Evolutionary conservation across 2,113 vertebrate species (phyloP), one percentile per base, ranked within the genome.

Genomic region (Ondatra zibethicus): DNA sequence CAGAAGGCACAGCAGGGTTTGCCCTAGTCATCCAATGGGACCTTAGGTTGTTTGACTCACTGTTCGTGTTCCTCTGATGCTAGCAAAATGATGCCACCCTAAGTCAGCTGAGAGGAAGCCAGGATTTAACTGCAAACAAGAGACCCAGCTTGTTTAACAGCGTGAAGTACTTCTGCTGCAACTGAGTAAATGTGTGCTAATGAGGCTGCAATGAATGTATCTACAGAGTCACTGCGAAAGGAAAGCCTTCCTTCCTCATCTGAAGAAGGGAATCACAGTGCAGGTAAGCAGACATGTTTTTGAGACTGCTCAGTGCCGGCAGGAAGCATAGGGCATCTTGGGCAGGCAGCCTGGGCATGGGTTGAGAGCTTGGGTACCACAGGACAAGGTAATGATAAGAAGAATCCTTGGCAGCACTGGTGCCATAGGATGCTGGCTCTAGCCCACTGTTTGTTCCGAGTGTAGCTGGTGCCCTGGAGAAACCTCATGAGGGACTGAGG

Each of bases 71-170:
- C 78, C 92, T 96, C 47, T 55, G 50, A 73, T 86, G 47, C 81
- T 92, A 61, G 96, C 96, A 96, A 93, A 55, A 95, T 42, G 72
- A 93, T 66, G 45, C 92, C 96, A 36, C 72, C 88, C 58, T 3
- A 92, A 88, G 95, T 91, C 96, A 97, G 97, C 97, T 97, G 97
- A 98, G 98, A 92, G 84, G 92, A 61, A 98, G 97, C 97, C 97
- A 98, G 95, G 95, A 92, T 61, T 45, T 23, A 95, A 85, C 66
- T 70, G 91, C 96, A 96, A 96, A 85, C 80, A 95, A 96, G 92
- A 50, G 73, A 80, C 31, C 81, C 84, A 95, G 96, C 96, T 97
- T 97, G 93, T 91, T 84, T 84, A 68, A 42, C 73, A 97, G 97
- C 39, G 27, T 61, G 90, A 88, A 86, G 91, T 89, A 80, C 82